phyloP scores from a whole-genome alignment of 2,888 invertebrate genomes.

The Dusona sp. region DNA sequence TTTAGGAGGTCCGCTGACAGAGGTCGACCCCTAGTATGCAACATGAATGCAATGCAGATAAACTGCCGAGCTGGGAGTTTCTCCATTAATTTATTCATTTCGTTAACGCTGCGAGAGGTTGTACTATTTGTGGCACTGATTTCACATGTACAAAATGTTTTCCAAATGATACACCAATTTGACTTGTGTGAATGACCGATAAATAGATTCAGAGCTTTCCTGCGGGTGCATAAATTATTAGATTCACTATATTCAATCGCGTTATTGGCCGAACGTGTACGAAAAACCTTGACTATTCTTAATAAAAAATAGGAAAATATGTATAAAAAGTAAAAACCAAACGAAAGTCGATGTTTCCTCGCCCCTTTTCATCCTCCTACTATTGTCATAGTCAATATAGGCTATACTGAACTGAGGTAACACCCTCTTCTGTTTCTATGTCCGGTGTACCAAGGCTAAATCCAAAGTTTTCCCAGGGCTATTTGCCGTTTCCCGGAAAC shows the following conservation, averaged over 20 bases:
- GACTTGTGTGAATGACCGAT: not conserved
- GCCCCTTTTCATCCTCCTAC: conserved; percentile 55
- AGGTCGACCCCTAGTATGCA: not conserved
- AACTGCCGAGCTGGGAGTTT: not conserved
- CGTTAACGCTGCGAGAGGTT: not conserved
- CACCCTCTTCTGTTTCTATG: conserved; percentile 14
- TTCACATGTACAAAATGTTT: not conserved
- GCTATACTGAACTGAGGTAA: not conserved
- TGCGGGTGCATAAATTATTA: not conserved
- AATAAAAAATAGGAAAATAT: not conserved
- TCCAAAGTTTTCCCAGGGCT: conserved; percentile 40
- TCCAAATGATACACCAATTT: not conserved
- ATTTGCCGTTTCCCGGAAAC: conserved; percentile 43
- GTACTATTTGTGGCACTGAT: not conserved
- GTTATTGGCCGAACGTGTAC: not conserved
- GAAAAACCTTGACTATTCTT: not conserved
- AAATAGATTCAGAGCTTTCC: not conserved
- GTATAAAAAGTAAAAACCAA: conserved; percentile 33
- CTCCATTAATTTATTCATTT: conserved; percentile 29
- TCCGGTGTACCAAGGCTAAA: conserved; percentile 2
- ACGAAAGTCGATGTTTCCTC: conserved; percentile 65
- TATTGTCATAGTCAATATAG: conserved; percentile 17
- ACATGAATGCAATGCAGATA: not conserved
- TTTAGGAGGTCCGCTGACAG: not conserved
- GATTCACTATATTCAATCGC: not conserved